A percentile compares a stretch with the other conserved stretches of the same genome.
Conservation (phyloP, 2,888 invertebrate genomes). For the Melinaea marsaeus region DNA sequence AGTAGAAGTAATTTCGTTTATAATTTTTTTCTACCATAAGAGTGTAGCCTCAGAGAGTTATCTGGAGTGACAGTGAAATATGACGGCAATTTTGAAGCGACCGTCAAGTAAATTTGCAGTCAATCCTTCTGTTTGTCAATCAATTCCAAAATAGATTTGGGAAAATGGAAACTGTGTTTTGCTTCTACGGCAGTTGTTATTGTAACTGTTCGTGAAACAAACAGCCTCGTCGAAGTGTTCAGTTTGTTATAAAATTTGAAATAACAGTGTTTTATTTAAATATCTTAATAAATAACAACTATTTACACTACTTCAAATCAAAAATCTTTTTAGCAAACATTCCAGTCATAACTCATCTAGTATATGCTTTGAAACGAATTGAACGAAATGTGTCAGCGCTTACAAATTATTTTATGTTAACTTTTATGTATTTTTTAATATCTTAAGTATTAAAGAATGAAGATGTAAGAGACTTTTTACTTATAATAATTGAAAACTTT, state of each 20-base stretch:
- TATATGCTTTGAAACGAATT: too few species aligned
- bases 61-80: constrained; percentile 67
- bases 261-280: too few species aligned
- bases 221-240: too few species aligned
- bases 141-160: constrained; percentile 50
- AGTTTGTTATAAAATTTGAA: not conserved
- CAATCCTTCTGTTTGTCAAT: constrained; percentile 66
- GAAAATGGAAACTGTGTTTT: constrained; percentile 59
- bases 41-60: constrained; percentile 51
- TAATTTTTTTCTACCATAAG: constrained; percentile 1
- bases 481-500: too few species aligned
- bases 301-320: not conserved
- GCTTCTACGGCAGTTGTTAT: constrained; percentile 4
- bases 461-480: too few species aligned
- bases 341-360: too few species aligned
- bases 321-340: too few species aligned
- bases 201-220: not conserved
- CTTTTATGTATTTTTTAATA: too few species aligned
- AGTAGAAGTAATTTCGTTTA: not conserved
- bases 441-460: too few species aligned
- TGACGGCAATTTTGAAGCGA: constrained; percentile 66
- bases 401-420: too few species aligned
- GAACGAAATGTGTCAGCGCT: too few species aligned
- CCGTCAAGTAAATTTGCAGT: constrained; percentile 45
- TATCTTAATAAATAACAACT: not conserved